These are phyloP conservation scores for Aleiodes sp. DNA, from an alignment of 1,140 invertebrate species.

Conservation along the genomic window DNA sequence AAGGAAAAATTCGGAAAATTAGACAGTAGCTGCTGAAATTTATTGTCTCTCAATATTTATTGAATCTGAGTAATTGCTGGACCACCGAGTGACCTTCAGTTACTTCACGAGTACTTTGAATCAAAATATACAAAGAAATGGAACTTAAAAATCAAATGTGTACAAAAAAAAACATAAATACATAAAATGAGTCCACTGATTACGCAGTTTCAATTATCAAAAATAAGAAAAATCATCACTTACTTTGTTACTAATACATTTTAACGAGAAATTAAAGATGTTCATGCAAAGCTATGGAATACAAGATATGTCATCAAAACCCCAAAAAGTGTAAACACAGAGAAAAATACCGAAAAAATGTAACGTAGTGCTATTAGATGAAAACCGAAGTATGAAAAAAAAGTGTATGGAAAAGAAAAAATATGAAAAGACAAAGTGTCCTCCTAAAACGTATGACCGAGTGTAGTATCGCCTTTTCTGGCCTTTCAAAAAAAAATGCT, in stretches of 20 bases:
- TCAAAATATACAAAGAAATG: background rate
- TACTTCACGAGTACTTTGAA: background rate
- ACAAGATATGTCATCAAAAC: background rate
- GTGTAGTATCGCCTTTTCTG: background rate
- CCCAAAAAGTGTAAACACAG: slow-evolving; percentile 4
- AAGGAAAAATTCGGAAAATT: background rate
- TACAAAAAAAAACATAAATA: background rate
- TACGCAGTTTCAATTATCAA: slow-evolving; percentile 11
- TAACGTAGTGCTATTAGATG: slow-evolving; percentile 25
- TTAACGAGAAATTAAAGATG: slow-evolving; percentile 30
- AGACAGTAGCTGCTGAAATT: background rate
- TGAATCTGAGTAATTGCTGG: slow-evolving; percentile 7
- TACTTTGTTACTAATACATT: slow-evolving; percentile 52
- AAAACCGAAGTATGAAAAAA: slow-evolving; percentile 29
- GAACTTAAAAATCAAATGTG: background rate
- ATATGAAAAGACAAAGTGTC: background rate
- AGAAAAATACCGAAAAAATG: slow-evolving; percentile 38
- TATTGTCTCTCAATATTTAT: background rate
- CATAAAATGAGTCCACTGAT: background rate
- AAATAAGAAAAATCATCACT: slow-evolving; percentile 36
- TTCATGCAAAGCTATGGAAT: slow-evolving; percentile 30
- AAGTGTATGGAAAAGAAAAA: slow-evolving; percentile 24
- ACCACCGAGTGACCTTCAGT: background rate
- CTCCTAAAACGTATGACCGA: background rate
- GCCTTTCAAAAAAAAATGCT: background rate